These are phyloP conservation scores for Drosophila neonasuta DNA, from an alignment of 2,888 invertebrate genomes.

Conservation along the genomic window DNA sequence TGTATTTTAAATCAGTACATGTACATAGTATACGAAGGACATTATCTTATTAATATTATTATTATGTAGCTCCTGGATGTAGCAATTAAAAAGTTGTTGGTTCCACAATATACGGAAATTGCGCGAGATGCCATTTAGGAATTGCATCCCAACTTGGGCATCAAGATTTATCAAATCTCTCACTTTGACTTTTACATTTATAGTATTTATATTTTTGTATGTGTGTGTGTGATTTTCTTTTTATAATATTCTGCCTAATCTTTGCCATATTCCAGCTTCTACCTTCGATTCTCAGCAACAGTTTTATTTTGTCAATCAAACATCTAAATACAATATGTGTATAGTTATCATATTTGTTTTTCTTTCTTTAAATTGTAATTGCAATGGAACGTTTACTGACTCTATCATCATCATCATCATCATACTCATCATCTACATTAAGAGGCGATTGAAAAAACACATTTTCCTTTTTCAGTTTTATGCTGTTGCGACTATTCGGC, in stretches of 20 bases:
- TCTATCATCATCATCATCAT: conserved; percentile 18
- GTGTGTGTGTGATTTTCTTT: conserved; percentile 2
- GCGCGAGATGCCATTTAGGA: conserved; percentile 32
- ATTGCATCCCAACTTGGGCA: conserved; percentile 36
- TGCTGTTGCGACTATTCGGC: conserved; percentile 53
- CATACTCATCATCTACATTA: conserved; percentile 24
- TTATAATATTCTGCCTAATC: conserved; percentile 27
- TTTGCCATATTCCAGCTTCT: conserved; percentile 21
- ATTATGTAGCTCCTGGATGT: conserved; percentile 60
- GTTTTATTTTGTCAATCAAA: conserved; percentile 40
- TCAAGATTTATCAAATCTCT: conserved; percentile 4
- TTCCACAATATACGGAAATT: conserved; percentile 28
- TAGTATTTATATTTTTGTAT: background rate
- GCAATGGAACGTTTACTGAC: conserved; percentile 70
- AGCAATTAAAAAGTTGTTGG: conserved; percentile 55
- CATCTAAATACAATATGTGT: conserved; percentile 50
- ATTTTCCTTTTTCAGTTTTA: conserved; percentile 29
- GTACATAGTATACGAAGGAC: conserved; percentile 77
- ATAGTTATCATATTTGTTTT: conserved; percentile 17
- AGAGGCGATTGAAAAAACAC: conserved; percentile 25
- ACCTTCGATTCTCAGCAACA: conserved; percentile 27
- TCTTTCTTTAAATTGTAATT: conserved; percentile 47
- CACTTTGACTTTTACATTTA: conserved; percentile 6
- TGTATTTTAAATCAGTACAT: conserved; percentile 67
- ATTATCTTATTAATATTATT: conserved; percentile 62